A percentile compares a stretch with the other conserved stretches of the same genome.
phyloP scores from a whole-genome alignment of 2,888 invertebrate genomes.

The Cremastobaeus sp. region DNA sequence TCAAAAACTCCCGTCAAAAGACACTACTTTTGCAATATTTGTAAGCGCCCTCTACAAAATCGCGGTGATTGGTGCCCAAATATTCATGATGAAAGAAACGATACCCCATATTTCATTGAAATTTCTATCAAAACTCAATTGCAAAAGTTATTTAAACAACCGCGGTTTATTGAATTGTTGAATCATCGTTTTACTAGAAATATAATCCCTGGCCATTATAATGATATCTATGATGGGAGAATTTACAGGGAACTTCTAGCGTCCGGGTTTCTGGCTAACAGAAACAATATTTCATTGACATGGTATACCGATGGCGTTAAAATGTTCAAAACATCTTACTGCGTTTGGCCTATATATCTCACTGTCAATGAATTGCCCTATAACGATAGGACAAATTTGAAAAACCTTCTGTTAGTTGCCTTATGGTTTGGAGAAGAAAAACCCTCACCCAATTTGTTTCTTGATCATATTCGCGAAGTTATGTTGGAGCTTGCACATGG shows the following conservation, averaged over 20 bases:
- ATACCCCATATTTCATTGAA: too few species aligned
- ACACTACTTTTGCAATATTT: not conserved
- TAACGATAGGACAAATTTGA: conserved; percentile 15
- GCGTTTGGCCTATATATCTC: conserved; percentile 24
- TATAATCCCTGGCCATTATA: not conserved
- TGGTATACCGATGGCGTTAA: conserved; percentile 59
- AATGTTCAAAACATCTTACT: not conserved
- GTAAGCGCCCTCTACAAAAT: not conserved
- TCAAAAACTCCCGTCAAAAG: not conserved
- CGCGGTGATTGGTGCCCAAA: not conserved
- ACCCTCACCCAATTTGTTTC: not conserved
- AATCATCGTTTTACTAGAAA: not conserved
- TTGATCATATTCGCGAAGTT: not conserved
- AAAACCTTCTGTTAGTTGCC: conserved; percentile 42
- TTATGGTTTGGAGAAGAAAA: not conserved
- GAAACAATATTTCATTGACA: conserved; percentile 21
- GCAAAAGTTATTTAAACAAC: not conserved
- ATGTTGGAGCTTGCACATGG: not conserved
- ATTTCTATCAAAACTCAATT: too few species aligned
- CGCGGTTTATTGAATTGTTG: not conserved
- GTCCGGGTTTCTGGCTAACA: not conserved
- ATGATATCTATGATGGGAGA: conserved; percentile 3
- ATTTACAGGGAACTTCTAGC: conserved; percentile 5
- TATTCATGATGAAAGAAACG: too few species aligned
- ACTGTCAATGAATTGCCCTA: conserved; percentile 20